phyloP scores from a whole-genome alignment of 64 coral and sea anemone genomes.

The Anthopleura sola region DNA sequence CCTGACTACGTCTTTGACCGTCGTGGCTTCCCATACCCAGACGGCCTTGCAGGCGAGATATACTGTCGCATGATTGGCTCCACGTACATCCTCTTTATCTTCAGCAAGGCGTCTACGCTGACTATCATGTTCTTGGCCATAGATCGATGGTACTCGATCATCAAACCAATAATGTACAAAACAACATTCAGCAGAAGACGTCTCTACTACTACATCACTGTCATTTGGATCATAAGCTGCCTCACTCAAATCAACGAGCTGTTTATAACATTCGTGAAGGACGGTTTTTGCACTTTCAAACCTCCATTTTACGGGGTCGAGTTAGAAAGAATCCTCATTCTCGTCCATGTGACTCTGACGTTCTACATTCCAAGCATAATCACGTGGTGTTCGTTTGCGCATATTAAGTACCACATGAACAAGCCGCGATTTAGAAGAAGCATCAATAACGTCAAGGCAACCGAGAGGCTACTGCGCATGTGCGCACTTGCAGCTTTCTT shows the following conservation, averaged over 20 bases:
- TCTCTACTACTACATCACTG: slow-evolving; percentile 31
- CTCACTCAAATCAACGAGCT: slow-evolving; percentile 54
- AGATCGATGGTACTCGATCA: slow-evolving; percentile 51
- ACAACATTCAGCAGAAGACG: slow-evolving; percentile 35
- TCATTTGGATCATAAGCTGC: slow-evolving; percentile 35
- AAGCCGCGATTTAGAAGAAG: slow-evolving; percentile 14
- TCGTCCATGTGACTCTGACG: slow-evolving; percentile 45
- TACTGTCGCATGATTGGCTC: slow-evolving; percentile 51
- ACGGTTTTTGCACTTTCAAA: slow-evolving; percentile 29
- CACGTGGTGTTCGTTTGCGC: slow-evolving; percentile 38
- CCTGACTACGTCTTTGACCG: slow-evolving; percentile 45
- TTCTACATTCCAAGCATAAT: slow-evolving; percentile 61
- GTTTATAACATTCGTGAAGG: slow-evolving; percentile 30
- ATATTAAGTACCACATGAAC: slow-evolving; percentile 36
- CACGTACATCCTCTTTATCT: slow-evolving; percentile 54
- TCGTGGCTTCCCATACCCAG: slow-evolving; percentile 17
- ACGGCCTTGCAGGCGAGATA: slow-evolving; percentile 25
- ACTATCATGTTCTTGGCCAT: slow-evolving; percentile 56
- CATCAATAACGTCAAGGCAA: slow-evolving; percentile 33
- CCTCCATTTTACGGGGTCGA: slow-evolving; percentile 31
- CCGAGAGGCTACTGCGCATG: slow-evolving; percentile 40
- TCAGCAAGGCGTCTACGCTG: slow-evolving; percentile 40
- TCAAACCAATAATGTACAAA: slow-evolving; percentile 42
- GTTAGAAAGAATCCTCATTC: slow-evolving; percentile 41
- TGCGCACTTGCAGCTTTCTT: slow-evolving; percentile 50